Conservation (phyloP, 1,140 invertebrate species). For the Dendroctonus valens region DNA sequence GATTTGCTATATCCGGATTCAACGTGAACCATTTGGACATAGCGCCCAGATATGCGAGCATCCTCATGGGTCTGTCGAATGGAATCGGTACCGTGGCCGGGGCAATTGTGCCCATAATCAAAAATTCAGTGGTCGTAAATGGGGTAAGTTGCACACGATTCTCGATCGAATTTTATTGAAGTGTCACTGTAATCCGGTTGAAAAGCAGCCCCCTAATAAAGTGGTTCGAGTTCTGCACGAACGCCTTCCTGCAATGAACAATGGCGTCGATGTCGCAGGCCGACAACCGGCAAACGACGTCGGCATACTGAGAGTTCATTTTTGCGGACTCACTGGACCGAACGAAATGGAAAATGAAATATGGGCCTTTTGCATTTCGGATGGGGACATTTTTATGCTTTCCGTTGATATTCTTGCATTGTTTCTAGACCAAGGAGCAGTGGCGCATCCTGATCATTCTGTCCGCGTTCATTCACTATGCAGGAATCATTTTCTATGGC, state of each 20-base stretch:
- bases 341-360: constrained; percentile 21
- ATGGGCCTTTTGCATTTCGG: constrained; percentile 5
- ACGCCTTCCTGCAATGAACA: constrained; percentile 33
- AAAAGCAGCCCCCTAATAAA: constrained; percentile 21
- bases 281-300: constrained; percentile 38
- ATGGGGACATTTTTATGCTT: neutral
- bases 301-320: constrained; percentile 37
- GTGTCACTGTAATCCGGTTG: constrained; percentile 1
- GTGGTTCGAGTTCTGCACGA: constrained; percentile 28
- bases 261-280: constrained; percentile 33
- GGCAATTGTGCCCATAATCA: constrained; percentile 91
- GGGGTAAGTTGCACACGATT: constrained; percentile 46
- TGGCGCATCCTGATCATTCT: constrained; percentile 96
- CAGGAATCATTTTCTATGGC: constrained; percentile 94
- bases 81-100: constrained; percentile 97
- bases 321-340: constrained; percentile 28
- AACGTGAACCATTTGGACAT: constrained; percentile 99
- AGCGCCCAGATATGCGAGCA: constrained; percentile 96
- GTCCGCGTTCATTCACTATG: constrained; percentile 92
- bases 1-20: constrained; percentile 99
- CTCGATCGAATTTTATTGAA: constrained; percentile 1
- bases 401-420: neutral
- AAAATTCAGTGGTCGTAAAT: constrained; percentile 83
- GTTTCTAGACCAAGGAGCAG: constrained; percentile 64
- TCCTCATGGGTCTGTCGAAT: constrained; percentile 98